A percentile compares a stretch with the other conserved stretches of the same genome.
phyloP scores from a whole-genome alignment of 2,113 vertebrate genomes.

The Gavialis gangeticus region DNA sequence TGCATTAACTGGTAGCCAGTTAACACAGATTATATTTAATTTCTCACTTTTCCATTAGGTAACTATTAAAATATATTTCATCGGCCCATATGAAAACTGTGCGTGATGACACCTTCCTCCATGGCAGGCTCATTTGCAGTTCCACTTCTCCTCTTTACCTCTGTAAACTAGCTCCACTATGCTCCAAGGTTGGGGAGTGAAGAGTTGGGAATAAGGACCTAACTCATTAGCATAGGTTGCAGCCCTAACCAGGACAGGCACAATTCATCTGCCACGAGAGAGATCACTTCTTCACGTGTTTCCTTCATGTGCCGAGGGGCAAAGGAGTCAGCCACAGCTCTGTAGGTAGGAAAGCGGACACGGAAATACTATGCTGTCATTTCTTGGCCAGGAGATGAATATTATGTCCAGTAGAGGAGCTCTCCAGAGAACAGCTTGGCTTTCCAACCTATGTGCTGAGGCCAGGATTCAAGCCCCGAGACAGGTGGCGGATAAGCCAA shows the following conservation, averaged over 20 bases:
- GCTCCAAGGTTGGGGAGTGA: slow-evolving; percentile 46
- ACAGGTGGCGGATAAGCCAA: background rate
- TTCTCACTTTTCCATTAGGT: slow-evolving; percentile 63
- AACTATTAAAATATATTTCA: slow-evolving; percentile 67
- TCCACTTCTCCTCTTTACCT: slow-evolving; percentile 72
- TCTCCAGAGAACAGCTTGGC: background rate
- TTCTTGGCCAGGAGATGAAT: background rate
- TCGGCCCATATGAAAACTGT: slow-evolving; percentile 28
- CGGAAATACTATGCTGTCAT: background rate
- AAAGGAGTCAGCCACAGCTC: fast-evolving
- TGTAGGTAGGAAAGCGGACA: background rate
- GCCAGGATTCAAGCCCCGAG: background rate
- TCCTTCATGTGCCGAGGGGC: fast-evolving
- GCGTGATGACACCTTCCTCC: slow-evolving; percentile 65
- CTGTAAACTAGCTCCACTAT: slow-evolving; percentile 60
- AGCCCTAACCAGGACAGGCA: no score
- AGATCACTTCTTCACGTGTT: background rate
- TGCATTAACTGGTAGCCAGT: slow-evolving; percentile 72
- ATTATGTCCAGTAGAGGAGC: background rate
- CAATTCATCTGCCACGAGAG: background rate
- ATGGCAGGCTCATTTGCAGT: slow-evolving; percentile 69
- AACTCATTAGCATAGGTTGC: background rate
- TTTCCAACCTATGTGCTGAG: background rate
- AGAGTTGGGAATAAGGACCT: slow-evolving; percentile 51
- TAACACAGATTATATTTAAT: slow-evolving; percentile 74